These are phyloP conservation scores for Pteria penguin DNA, from an alignment of 2,888 invertebrate species.

Conservation along the genomic window DNA sequence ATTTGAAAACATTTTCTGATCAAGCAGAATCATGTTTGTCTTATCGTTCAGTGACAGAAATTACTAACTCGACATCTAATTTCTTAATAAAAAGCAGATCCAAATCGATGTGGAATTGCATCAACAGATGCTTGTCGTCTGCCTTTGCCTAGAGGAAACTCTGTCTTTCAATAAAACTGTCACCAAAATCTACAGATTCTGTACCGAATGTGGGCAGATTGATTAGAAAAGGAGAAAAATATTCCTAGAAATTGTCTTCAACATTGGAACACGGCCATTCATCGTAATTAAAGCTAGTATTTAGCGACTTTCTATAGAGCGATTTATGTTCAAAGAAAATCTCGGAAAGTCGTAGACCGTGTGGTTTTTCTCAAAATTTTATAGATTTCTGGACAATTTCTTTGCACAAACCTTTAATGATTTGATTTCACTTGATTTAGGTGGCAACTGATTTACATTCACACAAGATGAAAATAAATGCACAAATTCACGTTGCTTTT, in stretches of 20 bases:
- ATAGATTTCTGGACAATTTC: background rate
- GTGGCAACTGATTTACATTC: background rate
- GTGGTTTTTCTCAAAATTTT: background rate
- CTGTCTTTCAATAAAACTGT: slow-evolving; percentile 10
- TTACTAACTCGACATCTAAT: background rate
- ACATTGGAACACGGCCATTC: background rate
- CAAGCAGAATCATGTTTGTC: too few relatives aligned
- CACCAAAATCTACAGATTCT: background rate
- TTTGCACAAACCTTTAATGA: background rate
- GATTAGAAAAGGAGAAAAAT: slow-evolving; percentile 1
- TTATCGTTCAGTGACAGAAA: too few relatives aligned
- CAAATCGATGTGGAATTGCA: background rate
- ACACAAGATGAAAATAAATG: background rate
- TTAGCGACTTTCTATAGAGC: background rate
- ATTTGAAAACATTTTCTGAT: too few relatives aligned
- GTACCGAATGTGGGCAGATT: background rate
- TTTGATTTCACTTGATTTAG: background rate
- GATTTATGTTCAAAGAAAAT: background rate
- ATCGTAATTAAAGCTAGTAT: slow-evolving; percentile 3
- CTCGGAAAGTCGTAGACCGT: background rate
- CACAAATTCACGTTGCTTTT: too few relatives aligned
- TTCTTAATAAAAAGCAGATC: background rate
- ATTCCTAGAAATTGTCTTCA: slow-evolving; percentile 5
- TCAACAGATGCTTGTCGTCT: background rate
- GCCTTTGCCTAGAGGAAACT: background rate